Conservation (phyloP, 2,888 invertebrate genomes). For the Apamea sordens region DNA sequence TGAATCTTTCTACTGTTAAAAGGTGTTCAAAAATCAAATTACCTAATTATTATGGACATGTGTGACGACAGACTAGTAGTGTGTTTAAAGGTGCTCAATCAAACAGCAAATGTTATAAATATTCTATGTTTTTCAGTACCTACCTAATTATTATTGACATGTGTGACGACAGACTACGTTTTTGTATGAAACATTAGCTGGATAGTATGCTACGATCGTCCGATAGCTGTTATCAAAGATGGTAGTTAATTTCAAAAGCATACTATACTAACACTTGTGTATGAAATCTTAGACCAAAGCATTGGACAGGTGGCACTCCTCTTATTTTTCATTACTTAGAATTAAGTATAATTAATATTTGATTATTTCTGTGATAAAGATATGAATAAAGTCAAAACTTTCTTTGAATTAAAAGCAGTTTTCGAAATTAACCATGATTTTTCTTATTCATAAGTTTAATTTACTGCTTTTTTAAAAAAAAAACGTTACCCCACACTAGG, state of each 20-base stretch:
- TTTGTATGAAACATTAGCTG: constrained; percentile 29
- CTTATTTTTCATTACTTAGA: constrained; percentile 36
- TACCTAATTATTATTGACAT: neutral
- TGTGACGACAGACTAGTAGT: no score
- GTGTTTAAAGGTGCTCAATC: no score
- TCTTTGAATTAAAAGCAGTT: constrained; percentile 44
- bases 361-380: constrained; percentile 70
- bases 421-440: neutral
- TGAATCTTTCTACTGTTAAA: neutral
- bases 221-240: neutral
- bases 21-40: neutral
- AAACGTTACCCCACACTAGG: no score
- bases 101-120: no score
- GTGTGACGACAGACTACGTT: constrained; percentile 2
- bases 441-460: neutral
- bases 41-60: neutral
- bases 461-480: neutral
- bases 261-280: neutral
- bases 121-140: no score
- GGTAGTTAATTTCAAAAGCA: neutral
- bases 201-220: constrained; percentile 5
- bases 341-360: constrained; percentile 49
- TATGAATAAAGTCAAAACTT: constrained; percentile 48
- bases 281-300: constrained; percentile 12
- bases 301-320: constrained; percentile 17